Evolutionary conservation across 2,888 invertebrate genomes (phyloP), one percentile per base, ranked within the genome.

Genomic region (Scaptomyza polygonia): DNA sequence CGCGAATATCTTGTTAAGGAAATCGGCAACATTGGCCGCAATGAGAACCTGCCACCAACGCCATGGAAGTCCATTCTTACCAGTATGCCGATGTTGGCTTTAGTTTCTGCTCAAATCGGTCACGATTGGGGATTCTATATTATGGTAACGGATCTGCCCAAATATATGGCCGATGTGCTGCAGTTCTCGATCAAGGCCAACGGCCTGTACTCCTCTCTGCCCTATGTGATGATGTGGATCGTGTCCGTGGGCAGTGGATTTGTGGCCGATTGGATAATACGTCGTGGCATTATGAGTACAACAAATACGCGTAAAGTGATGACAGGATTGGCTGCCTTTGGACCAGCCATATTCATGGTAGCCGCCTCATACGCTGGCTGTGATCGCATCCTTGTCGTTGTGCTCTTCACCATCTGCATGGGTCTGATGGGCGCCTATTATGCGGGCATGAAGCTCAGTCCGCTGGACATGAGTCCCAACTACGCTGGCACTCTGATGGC

Each of bases 31-130:
- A 83, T 91, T 64, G 93, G 92, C 65, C 92, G 92, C 36, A 92
- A 92, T 71, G 93, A 93, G 70, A 92, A 93, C 64, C 92, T 94
- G 6, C 93, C 94, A 0, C 92, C 94, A 0, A 95, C 95, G 29
- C 96, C 96, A 0, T 96, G 96, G 96, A 93, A 92, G 79, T 93
- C 93, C 0, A 95, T 96, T 52, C 91, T 95, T 14, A 95, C 93
- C 57, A 96, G 94, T 0, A 92, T 94, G 3, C 95, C 96, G 0
- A 92, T 96, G 58, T 94, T 95, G 93, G 96, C 96, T 0, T 89
- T 96, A n/a, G 94, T 96, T 11, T 93, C 93, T 48, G 96, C 96
- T 68, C 95, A 96, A 92, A 92, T 93, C 53, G 94, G 94, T 9
- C 94, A 94, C 89, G 94, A 94, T 88, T 95, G 94, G 94, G 94